Base-by-base conservation (phyloP, 2,888 invertebrate species). In the Fissipunctia ypsillon region DNA sequence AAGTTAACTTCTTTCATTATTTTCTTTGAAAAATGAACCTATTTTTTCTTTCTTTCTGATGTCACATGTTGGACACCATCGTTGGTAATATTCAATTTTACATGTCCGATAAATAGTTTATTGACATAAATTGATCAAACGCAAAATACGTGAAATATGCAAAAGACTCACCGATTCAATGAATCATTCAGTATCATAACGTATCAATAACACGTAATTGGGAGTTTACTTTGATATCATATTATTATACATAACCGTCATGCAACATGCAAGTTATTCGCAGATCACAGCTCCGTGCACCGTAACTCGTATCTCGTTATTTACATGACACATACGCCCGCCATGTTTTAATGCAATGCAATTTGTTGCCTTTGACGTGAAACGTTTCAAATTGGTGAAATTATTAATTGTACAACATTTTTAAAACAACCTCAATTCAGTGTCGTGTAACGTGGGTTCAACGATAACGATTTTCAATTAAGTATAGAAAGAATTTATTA, bases 311-410 rank as follows among this genome's bases (percentile, higher is more conserved):
- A 50, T 69, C 73, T 73, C 78, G 70, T 82, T 76, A 83, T 73
- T 80, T 69, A 77, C 69, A 77, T 80, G 61, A 75, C 80, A 76
- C 66, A 50, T 64, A 54, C 67, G 59, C 19, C 76, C 25, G 67
- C 67, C 76, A 76, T 67, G 71, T 79, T 74, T 76, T 64, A 59
- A 78, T 70, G 57, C 85, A 79, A 83, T 84, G 70, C 83, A 80
- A 82, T 80, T 73, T 77, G 75, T 76, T 72, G 63, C 71, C 75
- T 77, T 74, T 77, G 74, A 77, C 80, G 69, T 70, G 80, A 70
- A 80, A 76, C 66, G 68, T 68, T 77, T 76, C 70, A 69, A 75
- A 74, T 59, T 74, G 50, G 54, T 77, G 45, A 77, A 76, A 76
- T 75, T 64, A 80, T 82, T 52, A 69, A 80, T 79, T 76, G 28